Conservation (phyloP, 2,113 vertebrate species). For the Mesembrinibis cayennensis region DNA sequence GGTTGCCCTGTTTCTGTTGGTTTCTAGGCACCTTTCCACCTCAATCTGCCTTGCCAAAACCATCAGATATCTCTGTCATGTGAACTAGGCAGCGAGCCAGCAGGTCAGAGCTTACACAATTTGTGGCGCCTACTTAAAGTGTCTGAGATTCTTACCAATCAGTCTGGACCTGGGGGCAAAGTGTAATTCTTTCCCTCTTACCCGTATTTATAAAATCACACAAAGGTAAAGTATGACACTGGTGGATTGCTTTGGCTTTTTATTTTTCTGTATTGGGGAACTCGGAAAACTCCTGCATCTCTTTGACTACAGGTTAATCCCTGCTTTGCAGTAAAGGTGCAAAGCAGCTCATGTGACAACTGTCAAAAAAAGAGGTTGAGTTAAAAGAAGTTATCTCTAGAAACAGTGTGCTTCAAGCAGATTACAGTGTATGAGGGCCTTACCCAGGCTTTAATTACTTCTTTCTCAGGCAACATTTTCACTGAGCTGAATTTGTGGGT, state of each 20-base stretch:
- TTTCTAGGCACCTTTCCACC: constrained; percentile 64
- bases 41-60: constrained; percentile 67
- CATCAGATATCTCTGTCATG: constrained; percentile 75
- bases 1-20: constrained; percentile 23
- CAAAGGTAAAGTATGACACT: constrained; percentile 37
- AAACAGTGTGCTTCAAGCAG: background rate
- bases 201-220: constrained; percentile 40
- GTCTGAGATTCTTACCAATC: constrained; percentile 75
- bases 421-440: background rate
- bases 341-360: background rate
- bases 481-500: background rate
- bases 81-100: constrained; percentile 74
- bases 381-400: background rate
- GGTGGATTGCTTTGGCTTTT: constrained; percentile 26
- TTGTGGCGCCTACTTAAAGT: constrained; percentile 79
- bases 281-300: background rate
- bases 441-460: background rate
- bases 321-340: background rate
- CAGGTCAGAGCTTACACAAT: constrained; percentile 78
- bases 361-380: background rate
- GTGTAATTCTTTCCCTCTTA: constrained; percentile 73
- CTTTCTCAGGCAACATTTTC: background rate
- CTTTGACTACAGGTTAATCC: constrained; percentile 24
- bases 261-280: background rate
- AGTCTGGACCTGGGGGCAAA: constrained; percentile 70